phyloP scores from a whole-genome alignment of 2,888 invertebrate species.

The Hoplodrina ambigua region DNA sequence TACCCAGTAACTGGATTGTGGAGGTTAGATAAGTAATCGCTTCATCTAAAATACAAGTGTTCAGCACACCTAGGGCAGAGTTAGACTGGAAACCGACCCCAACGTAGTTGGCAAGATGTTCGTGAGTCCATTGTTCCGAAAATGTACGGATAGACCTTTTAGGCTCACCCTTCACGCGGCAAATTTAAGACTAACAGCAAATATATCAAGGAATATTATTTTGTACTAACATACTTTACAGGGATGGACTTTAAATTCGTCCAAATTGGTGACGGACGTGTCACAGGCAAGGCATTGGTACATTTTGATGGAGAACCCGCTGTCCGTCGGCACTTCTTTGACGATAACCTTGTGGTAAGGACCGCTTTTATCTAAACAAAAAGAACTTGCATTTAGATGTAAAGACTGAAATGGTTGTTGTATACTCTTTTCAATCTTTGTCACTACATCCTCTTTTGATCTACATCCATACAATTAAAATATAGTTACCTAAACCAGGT shows the following conservation, averaged over 20 bases:
- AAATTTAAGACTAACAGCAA: not conserved
- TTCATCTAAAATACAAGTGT: too few relatives aligned
- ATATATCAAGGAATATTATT: not conserved
- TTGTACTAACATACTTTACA: constrained; percentile 81
- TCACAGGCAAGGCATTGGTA: constrained; percentile 82
- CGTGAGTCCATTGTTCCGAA: too few relatives aligned
- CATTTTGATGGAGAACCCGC: constrained; percentile 74
- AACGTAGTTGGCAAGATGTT: too few relatives aligned
- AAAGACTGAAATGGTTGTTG: too few relatives aligned
- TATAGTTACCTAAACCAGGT: constrained; percentile 3
- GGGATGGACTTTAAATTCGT: constrained; percentile 79
- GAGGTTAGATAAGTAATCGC: too few relatives aligned
- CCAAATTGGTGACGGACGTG: constrained; percentile 73
- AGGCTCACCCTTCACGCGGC: not conserved
- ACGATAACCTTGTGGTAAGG: constrained; percentile 81
- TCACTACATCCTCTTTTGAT: too few relatives aligned
- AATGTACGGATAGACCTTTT: too few relatives aligned
- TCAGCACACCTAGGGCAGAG: too few relatives aligned
- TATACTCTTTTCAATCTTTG: too few relatives aligned
- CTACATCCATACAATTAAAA: not conserved
- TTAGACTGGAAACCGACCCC: too few relatives aligned
- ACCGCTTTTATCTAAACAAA: constrained; percentile 71
- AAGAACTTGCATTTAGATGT: not conserved
- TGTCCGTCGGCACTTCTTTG: constrained; percentile 73
- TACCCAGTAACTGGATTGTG: too few relatives aligned